These are phyloP conservation scores for Dioctria linearis DNA, from an alignment of 2,888 invertebrate genomes.

Conservation along the genomic window DNA sequence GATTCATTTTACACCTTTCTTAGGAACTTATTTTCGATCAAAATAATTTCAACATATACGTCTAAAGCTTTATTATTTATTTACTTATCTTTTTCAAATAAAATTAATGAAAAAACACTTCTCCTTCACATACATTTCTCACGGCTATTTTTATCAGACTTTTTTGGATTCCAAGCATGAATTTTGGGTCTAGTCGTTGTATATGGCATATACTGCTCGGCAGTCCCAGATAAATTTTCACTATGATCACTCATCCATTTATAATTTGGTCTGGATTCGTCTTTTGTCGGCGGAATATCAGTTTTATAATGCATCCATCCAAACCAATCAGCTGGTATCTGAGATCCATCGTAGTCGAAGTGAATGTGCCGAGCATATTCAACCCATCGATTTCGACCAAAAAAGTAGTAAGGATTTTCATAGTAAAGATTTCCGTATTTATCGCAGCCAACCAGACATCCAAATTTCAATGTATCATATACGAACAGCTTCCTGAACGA, in stretches of 20 bases:
- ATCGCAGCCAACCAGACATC: slow-evolving; percentile 87
- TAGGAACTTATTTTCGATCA: too few relatives aligned
- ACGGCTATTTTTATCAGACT: slow-evolving; percentile 55
- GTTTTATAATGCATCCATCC: slow-evolving; percentile 94
- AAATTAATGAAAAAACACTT: too few relatives aligned
- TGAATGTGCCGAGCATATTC: slow-evolving; percentile 84
- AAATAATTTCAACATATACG: too few relatives aligned
- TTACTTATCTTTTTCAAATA: too few relatives aligned
- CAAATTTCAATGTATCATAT: slow-evolving; percentile 88
- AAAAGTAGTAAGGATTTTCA: slow-evolving; percentile 90
- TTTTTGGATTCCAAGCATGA: slow-evolving; percentile 83
- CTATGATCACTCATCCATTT: slow-evolving; percentile 90
- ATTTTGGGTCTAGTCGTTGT: slow-evolving; percentile 91
- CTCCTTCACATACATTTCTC: too few relatives aligned
- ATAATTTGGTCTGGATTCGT: slow-evolving; percentile 82
- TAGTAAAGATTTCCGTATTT: slow-evolving; percentile 95
- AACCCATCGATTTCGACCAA: slow-evolving; percentile 96
- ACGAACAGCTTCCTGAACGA: slow-evolving; percentile 81
- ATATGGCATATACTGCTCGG: slow-evolving; percentile 88
- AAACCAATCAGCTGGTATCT: slow-evolving; percentile 97
- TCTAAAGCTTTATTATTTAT: too few relatives aligned
- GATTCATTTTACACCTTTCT: too few relatives aligned
- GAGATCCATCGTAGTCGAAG: slow-evolving; percentile 79
- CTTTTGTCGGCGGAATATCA: slow-evolving; percentile 71
- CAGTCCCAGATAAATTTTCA: slow-evolving; percentile 89